Evolutionary conservation across 2,797 vertebrate genomes (phyloP).

Genomic region (Salmo trutta): DNA sequence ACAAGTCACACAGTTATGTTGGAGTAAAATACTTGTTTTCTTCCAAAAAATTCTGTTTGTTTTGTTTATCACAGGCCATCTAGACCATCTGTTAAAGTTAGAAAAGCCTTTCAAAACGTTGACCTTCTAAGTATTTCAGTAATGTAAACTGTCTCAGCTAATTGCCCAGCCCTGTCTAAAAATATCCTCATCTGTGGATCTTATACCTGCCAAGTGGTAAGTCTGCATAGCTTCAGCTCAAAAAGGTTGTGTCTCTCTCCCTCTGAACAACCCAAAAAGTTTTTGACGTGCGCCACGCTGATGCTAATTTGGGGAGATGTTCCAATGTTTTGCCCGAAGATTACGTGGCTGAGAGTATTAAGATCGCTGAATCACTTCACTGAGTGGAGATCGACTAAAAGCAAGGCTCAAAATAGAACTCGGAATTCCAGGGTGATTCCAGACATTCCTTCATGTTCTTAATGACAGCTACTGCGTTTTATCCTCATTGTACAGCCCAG

Average conservation of each 20-base stretch:
- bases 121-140: conserved; percentile 41
- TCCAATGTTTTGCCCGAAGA: conserved; percentile 54
- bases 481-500: conserved; percentile 44
- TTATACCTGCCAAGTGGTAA: conserved; percentile 36
- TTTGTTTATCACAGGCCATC: conserved; percentile 5
- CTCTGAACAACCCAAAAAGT: conserved; percentile 43
- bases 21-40: background rate
- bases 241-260: conserved; percentile 16
- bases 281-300: conserved; percentile 48
- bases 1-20: background rate
- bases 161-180: conserved; percentile 55
- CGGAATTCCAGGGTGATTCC: conserved; percentile 53
- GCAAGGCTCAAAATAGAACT: conserved; percentile 46
- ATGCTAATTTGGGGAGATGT: conserved; percentile 44
- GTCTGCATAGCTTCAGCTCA: conserved; percentile 33
- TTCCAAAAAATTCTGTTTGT: background rate
- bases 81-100: conserved; percentile 6
- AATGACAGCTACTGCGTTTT: conserved; percentile 47
- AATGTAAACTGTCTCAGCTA: conserved; percentile 59
- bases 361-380: conserved; percentile 38
- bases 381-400: conserved; percentile 24
- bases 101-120: conserved; percentile 9
- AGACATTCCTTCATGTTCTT: conserved; percentile 55
- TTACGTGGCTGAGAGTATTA: conserved; percentile 32
- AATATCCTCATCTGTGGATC: conserved; percentile 49